Base-by-base conservation (phyloP, 2,797 vertebrate genomes). In the Oophaga sylvatica region DNA sequence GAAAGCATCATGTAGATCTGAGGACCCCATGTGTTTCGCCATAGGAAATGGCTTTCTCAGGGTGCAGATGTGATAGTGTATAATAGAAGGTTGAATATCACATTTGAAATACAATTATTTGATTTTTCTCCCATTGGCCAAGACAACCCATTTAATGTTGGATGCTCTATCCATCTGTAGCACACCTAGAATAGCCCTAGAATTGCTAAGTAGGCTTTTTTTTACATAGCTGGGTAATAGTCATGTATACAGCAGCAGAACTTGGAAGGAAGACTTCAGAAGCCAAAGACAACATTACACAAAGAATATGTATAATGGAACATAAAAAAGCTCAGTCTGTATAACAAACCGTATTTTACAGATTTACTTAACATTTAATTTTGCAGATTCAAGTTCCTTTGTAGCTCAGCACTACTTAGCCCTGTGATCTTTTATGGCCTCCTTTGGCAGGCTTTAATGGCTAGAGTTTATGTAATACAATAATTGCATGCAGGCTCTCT, bases 391-490 rank as follows among this genome's bases (percentile, higher is more conserved):
- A 45, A 7, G 81, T 70, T 56, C 73, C 81, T 81, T 76, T 84
- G 71, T 60, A 83, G 81, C 87, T 83, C 76, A 78, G 63, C 22
- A 57, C 57, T 62, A 76, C 63, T 78, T 87, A 67, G 78, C 71
- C 86, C 60, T 76, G 80, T 78, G 87, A 87, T 83, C 80, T 83
- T 83, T 83, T 83, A 87, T 79, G 81, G 83, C 81, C 77, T 60
- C 65, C 60, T 84, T 67, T 84, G 56, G 81, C 77, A 70, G 81
- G 29, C 59, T 73, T 80, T 88, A 45, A 84, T 63, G 80, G 82
- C 48, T 88, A 5, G 12, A 62, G 81, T 80, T 70, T 26, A 84
- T 88, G 56, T 80, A 87, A 87, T 87, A 80, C 87, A 88, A 80
- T 88, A 84, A 88, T 88, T 80, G 82, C 73, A 84, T 84, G 82